phyloP scores from a whole-genome alignment of 2,113 vertebrate species.

The Eubucco bourcierii region DNA sequence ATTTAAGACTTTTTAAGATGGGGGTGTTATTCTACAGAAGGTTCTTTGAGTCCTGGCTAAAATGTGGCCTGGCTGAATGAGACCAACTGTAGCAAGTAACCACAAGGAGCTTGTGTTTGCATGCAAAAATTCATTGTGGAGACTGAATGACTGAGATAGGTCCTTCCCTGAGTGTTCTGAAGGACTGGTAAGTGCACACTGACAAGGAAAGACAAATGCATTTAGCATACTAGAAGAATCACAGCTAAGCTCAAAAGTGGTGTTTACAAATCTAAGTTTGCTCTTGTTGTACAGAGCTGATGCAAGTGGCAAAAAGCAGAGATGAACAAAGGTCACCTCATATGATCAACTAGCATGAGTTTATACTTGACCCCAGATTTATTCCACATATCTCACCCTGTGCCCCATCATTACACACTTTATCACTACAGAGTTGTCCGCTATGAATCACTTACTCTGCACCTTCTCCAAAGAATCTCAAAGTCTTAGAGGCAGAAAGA shows the following conservation, averaged over 20 bases:
- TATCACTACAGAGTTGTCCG: neutral
- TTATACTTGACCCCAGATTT: neutral
- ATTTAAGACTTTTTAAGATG: neutral
- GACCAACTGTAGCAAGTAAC: neutral
- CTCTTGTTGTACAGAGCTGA: neutral
- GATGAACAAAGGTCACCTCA: neutral
- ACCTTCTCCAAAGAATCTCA: neutral
- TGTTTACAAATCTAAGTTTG: neutral
- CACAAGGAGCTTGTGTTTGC: neutral
- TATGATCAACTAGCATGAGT: neutral
- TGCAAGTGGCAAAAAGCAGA: neutral
- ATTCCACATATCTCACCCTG: neutral
- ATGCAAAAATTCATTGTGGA: fast-evolving
- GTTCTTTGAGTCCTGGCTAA: neutral
- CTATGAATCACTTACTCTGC: neutral
- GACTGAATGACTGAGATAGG: neutral
- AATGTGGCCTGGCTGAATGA: neutral
- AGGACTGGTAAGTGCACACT: neutral
- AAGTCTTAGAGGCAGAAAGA: neutral
- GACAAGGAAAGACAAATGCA: neutral
- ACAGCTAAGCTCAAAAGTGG: neutral
- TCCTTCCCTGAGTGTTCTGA: neutral
- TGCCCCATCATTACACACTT: neutral
- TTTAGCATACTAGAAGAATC: neutral
- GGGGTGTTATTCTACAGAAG: neutral